Percentiles rank a stretch among this genome's conserved stretches.
Evolutionary conservation across 2,888 invertebrate genomes (phyloP).

Genomic region (Atherix ibis): DNA sequence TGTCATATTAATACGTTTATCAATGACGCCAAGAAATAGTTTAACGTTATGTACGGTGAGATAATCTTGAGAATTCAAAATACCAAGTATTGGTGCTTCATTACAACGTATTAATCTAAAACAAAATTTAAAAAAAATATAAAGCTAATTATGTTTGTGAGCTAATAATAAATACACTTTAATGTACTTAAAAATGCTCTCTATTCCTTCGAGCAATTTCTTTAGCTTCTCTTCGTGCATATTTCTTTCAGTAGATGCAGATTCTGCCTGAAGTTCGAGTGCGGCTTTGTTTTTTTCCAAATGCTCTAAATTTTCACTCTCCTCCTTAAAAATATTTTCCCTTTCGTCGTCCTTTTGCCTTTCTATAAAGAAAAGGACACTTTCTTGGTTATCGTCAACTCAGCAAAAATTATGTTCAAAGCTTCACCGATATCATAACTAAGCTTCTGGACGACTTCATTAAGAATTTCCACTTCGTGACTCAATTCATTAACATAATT

Average conservation of each 20-base stretch:
- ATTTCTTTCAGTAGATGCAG: constrained; percentile 18
- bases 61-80: constrained; percentile 54
- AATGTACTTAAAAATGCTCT: constrained; percentile 31
- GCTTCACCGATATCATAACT: constrained; percentile 43
- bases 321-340: constrained; percentile 23
- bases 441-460: constrained; percentile 48
- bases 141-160: background rate
- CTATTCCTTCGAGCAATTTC: constrained; percentile 35
- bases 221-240: constrained; percentile 21
- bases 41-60: constrained; percentile 62
- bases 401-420: background rate
- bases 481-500: constrained; percentile 83
- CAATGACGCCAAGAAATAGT: constrained; percentile 66
- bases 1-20: constrained; percentile 41
- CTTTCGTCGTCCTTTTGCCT: constrained; percentile 25
- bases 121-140: constrained; percentile 12
- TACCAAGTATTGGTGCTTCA: constrained; percentile 51
- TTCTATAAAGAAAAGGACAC: constrained; percentile 15
- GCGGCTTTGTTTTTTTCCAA: constrained; percentile 15
- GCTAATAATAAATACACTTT: background rate
- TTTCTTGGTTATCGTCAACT: background rate
- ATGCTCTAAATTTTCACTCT: constrained; percentile 27
- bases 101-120: constrained; percentile 53
- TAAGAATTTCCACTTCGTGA: constrained; percentile 59
- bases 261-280: constrained; percentile 19